Base-by-base conservation (phyloP, 2,797 vertebrate genomes). In the Paramormyrops hopkinsi region DNA sequence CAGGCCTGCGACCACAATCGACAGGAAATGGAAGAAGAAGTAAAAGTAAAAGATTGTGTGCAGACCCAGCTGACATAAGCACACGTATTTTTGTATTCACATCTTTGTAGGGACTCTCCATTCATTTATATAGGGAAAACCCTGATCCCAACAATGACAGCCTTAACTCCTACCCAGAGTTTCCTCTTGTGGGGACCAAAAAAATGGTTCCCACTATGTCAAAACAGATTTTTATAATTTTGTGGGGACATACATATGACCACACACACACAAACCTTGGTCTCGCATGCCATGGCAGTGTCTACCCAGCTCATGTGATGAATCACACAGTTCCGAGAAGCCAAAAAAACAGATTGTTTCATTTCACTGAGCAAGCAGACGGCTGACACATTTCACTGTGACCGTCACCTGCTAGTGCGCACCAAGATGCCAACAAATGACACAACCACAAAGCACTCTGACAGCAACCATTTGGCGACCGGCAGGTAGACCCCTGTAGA, bases 11-110 rank as follows among this genome's bases (percentile, higher is more conserved):
- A 56, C 53, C 54, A 22, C 53, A 87, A 25, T 41, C 37, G 59
- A 65, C 88, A 89, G 88, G 88, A 89, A 89, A 50, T 41, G 33
- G 69, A 88, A 79, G 33, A 33, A 59, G 53, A 85, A 85, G 22
- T 37, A 33, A 41, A 41, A 50, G 48, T 56, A 65, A 76, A 4
- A 54, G 14, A 56, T 14, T 54, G 33, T 8, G 59, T 53, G n/a
- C 25, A 83, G 19, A 46, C 19, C 41, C 41, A 54, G 50, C 33
- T 22, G 44, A 85, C 33, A 73, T 2, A 33, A 6, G n/a, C 19
- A 89, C 46, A 54, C 59, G 56, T 12, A 48, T 2, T 44, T 7
- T 9, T 44, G 12, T 29, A 65, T 76, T 76, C 14, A 37, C 33
- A 73, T 41, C 69, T 76, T 41, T 76, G 33, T 41, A 14, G 33